Evolutionary conservation across 2,888 invertebrate species (phyloP).

Genomic region (Doris montereyensis): DNA sequence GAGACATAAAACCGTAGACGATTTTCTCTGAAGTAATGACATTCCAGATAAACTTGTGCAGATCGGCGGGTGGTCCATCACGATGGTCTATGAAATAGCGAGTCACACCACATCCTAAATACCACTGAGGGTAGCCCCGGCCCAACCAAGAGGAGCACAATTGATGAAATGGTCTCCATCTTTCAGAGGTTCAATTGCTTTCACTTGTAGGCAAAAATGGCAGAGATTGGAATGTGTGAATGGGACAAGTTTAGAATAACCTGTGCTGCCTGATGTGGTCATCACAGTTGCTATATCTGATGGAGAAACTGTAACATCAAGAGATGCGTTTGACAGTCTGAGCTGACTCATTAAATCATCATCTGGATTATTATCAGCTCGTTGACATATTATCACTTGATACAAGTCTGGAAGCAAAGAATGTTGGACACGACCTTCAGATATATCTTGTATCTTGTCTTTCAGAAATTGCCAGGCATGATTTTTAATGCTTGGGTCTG

Average conservation of each 20-base stretch:
- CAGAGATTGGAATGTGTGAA: conserved; percentile 38
- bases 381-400: conserved; percentile 30
- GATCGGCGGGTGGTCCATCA: conserved; percentile 22
- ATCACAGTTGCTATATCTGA: conserved; percentile 40
- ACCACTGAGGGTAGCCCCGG: conserved; percentile 46
- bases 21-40: conserved; percentile 40
- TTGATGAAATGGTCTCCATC: conserved; percentile 37
- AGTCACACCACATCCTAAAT: conserved; percentile 42
- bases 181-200: conserved; percentile 26
- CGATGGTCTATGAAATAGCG: conserved; percentile 42
- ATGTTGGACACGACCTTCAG: conserved; percentile 16
- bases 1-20: conserved; percentile 34
- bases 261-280: conserved; percentile 47
- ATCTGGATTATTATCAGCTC: conserved; percentile 1
- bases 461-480: conserved; percentile 31
- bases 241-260: conserved; percentile 46
- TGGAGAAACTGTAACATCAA: conserved; percentile 30
- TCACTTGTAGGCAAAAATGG: conserved; percentile 37
- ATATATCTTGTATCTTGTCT: not conserved
- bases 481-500: conserved; percentile 27
- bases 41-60: conserved; percentile 31
- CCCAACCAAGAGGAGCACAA: conserved; percentile 44
- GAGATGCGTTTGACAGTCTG: not conserved
- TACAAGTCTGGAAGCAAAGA: conserved; percentile 21
- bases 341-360: conserved; percentile 36